These are phyloP conservation scores for Acrossocheilus wenchowensis DNA, from an alignment of 2,797 vertebrate species.

Conservation along the genomic window DNA sequence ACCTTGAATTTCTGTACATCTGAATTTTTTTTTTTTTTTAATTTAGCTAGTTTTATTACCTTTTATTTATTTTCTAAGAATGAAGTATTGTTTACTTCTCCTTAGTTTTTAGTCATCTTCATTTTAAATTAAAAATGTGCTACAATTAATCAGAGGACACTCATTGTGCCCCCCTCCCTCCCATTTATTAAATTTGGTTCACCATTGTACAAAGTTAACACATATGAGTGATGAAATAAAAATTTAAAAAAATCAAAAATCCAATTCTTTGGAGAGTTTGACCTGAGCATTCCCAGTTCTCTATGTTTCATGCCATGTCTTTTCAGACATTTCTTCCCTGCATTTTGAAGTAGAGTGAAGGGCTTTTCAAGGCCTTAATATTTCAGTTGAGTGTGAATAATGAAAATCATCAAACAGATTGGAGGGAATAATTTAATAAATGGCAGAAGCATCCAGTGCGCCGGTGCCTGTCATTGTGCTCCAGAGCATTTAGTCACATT, in stretches of 20 bases:
- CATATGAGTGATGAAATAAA: not conserved
- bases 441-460: constrained; percentile 41
- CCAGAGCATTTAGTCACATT: constrained; percentile 64
- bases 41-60: not conserved
- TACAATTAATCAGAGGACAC: not conserved
- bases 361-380: constrained; percentile 66
- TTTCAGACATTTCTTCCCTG: constrained; percentile 49
- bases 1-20: not conserved
- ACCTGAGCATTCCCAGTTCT: constrained; percentile 51
- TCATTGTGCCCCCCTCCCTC: not conserved
- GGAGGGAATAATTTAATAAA: constrained; percentile 65
- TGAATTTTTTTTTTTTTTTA: not conserved
- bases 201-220: constrained; percentile 45
- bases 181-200: constrained; percentile 21
- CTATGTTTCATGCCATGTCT: constrained; percentile 37
- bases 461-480: constrained; percentile 65
- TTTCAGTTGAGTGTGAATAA: constrained; percentile 62
- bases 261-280: constrained; percentile 40
- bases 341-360: constrained; percentile 59
- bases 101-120: not conserved
- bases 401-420: constrained; percentile 63
- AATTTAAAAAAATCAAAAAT: constrained; percentile 18
- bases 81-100: not conserved
- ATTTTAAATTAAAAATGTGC: not conserved
- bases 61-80: not conserved